Conservation (phyloP, 2,113 vertebrate genomes). For the Syrmaticus mikado region DNA sequence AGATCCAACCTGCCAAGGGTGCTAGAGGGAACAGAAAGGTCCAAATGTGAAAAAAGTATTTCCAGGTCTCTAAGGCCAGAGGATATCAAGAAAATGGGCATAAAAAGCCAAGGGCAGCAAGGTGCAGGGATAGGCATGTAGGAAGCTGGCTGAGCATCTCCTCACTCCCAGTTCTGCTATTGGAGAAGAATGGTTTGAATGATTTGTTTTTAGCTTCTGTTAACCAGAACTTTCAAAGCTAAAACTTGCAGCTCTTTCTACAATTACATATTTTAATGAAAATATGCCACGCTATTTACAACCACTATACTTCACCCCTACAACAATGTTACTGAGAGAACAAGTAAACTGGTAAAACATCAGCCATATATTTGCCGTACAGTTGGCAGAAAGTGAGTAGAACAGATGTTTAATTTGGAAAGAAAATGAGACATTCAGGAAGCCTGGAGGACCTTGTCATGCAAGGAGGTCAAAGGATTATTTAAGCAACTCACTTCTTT, state of each 20-base stretch:
- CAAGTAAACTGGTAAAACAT: not conserved
- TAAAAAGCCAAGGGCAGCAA: not conserved
- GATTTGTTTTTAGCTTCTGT: not conserved
- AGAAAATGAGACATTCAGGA: not conserved
- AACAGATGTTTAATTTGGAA: not conserved
- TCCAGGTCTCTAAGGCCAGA: not conserved
- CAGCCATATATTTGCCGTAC: not conserved
- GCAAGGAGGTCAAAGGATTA: conserved; percentile 1
- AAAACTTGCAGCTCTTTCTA: not conserved
- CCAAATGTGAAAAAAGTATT: not conserved
- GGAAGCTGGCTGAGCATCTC: not conserved
- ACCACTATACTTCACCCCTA: not conserved
- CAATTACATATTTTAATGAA: not conserved
- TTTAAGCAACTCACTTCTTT: conserved; percentile 11
- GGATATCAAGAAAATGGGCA: not conserved
- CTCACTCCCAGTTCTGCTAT: not conserved
- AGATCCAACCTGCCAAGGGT: not conserved
- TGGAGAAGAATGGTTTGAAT: not conserved
- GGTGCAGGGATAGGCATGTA: not conserved
- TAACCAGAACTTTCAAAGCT: not conserved
- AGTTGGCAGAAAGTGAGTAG: not conserved
- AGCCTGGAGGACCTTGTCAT: not conserved
- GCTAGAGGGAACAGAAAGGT: not conserved
- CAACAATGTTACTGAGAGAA: not conserved
- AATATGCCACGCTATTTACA: not conserved